These are phyloP conservation scores for Limnodromus scolopaceus DNA, from an alignment of 2,797 vertebrate species.

Conservation along the genomic window DNA sequence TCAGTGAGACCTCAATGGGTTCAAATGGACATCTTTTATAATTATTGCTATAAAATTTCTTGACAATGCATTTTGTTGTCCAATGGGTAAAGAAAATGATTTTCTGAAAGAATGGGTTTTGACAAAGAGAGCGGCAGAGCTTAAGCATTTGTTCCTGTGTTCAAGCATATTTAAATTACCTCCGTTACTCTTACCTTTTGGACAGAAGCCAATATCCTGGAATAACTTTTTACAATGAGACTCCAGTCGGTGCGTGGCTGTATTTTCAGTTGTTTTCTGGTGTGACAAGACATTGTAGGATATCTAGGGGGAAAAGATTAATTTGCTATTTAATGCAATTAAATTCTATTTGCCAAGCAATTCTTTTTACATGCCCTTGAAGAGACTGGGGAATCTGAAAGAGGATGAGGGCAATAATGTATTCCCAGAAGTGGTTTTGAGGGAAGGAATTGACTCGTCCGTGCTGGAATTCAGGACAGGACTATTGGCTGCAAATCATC, in stretches of 20 bases:
- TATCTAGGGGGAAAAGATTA: slow-evolving; percentile 63
- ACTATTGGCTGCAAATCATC: neutral
- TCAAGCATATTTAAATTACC: slow-evolving; percentile 75
- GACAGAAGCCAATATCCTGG: slow-evolving; percentile 26
- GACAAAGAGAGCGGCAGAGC: slow-evolving; percentile 72
- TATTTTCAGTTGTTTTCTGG: slow-evolving; percentile 39
- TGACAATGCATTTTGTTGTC: slow-evolving; percentile 85
- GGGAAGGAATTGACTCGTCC: neutral
- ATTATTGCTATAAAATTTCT: slow-evolving; percentile 89
- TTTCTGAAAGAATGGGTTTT: slow-evolving; percentile 82
- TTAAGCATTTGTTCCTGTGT: slow-evolving; percentile 58
- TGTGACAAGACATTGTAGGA: neutral
- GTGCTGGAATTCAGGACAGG: neutral
- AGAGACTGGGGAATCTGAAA: slow-evolving; percentile 26
- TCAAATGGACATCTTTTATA: slow-evolving; percentile 94
- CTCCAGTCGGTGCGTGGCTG: neutral
- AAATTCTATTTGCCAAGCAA: slow-evolving; percentile 66
- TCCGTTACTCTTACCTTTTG: slow-evolving; percentile 65
- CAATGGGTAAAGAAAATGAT: slow-evolving; percentile 82
- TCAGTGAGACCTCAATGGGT: slow-evolving; percentile 88
- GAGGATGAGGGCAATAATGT: neutral
- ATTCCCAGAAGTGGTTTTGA: slow-evolving; percentile 36
- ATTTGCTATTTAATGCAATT: slow-evolving; percentile 68
- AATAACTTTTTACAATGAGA: slow-evolving; percentile 58
- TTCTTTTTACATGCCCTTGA: slow-evolving; percentile 35